These are phyloP conservation scores for Pteropus alecto DNA, from an alignment of 2,113 vertebrate species.

Conservation along the genomic window DNA sequence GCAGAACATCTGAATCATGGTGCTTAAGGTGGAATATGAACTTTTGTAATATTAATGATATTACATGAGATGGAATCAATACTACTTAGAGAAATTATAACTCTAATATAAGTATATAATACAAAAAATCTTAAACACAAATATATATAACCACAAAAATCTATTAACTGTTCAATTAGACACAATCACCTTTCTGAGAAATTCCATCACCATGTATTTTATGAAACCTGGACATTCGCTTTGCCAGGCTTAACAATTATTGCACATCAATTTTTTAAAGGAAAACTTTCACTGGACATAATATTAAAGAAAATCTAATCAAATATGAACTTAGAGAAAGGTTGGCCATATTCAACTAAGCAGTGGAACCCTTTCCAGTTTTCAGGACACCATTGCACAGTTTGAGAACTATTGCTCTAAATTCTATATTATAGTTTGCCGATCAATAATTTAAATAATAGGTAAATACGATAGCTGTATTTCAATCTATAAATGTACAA, in stretches of 20 bases:
- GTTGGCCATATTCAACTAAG: not conserved
- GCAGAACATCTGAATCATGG: not conserved
- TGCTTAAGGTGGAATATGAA: not conserved
- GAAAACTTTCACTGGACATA: not conserved
- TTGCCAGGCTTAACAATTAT: not conserved
- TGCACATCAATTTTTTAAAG: not conserved
- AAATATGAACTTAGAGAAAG: not conserved
- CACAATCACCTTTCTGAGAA: not conserved
- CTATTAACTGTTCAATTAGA: not conserved
- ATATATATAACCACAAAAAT: not conserved
- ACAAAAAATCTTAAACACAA: not conserved
- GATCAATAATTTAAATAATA: slow-evolving; percentile 7
- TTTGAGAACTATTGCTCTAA: not conserved
- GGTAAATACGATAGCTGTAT: not conserved
- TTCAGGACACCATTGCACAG: not conserved
- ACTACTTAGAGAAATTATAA: not conserved
- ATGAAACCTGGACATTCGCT: not conserved
- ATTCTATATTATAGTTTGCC: not conserved
- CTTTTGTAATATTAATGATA: not conserved
- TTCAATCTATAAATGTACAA: slow-evolving; percentile 1
- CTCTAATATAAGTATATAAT: not conserved
- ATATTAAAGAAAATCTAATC: not conserved
- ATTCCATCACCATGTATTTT: not conserved
- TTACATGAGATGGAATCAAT: not conserved
- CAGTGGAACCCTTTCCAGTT: not conserved